These are phyloP conservation scores for Pristionchus fissidentatus DNA, from an alignment of 2,888 invertebrate species.

Conservation along the genomic window DNA sequence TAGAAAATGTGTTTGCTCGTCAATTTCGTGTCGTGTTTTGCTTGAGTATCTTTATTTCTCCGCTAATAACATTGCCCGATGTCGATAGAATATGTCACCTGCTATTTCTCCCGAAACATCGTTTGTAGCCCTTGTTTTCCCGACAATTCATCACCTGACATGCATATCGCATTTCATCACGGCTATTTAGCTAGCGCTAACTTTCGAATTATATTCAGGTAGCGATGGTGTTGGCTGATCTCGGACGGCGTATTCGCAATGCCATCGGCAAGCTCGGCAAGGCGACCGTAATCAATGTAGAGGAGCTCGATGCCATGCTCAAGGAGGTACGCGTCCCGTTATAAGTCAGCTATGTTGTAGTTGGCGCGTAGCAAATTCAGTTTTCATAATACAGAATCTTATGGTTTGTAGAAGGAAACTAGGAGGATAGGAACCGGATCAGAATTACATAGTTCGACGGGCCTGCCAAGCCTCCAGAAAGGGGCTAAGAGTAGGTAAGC, in stretches of 20 bases:
- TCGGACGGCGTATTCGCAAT: slow-evolving; percentile 98
- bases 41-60: not conserved
- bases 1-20: too few species aligned
- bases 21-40: not conserved
- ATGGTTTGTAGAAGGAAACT: not conserved
- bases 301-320: slow-evolving; percentile 98
- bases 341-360: not conserved
- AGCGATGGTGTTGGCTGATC: slow-evolving; percentile 97
- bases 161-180: too few species aligned
- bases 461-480: too few species aligned
- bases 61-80: not conserved
- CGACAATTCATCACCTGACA: too few species aligned
- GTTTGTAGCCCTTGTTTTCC: too few species aligned
- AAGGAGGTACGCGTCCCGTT: too few species aligned
- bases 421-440: slow-evolving; percentile 80
- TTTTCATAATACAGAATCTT: not conserved
- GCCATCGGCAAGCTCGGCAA: slow-evolving; percentile 93
- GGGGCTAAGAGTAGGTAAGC: too few species aligned
- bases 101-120: too few species aligned
- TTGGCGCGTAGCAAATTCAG: not conserved
- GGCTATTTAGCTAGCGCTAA: too few species aligned
- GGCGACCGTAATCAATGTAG: slow-evolving; percentile 74
- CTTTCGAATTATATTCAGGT: too few species aligned
- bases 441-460: too few species aligned
- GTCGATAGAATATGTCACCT: too few species aligned